Base-by-base conservation (phyloP, 2,888 invertebrate genomes). In the Drosophila silvestris region DNA sequence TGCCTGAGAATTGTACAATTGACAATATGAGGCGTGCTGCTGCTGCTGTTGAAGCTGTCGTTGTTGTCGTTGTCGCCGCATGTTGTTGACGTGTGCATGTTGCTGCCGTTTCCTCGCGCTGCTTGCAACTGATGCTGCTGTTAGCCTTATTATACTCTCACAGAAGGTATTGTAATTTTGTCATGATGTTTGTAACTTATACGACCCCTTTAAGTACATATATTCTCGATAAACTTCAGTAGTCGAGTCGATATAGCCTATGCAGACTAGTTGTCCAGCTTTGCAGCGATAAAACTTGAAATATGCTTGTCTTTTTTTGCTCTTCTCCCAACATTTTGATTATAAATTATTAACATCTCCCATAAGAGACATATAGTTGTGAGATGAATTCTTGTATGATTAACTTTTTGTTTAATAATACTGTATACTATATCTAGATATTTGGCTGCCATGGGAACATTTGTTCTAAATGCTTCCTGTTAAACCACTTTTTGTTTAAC, bases 21-120 rank as follows among this genome's bases (percentile, higher is more conserved):
- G 87, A 87, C 87, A 90, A 83, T 79, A 80, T 72, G 81, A 85
- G 80, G 80, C 90, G 78, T 82, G 75, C 72, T 73, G 68, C 62
- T 58, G 68, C 30, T 75, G 72, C 51, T 58, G 73, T 47, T 52
- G 73, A 54, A 60, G 74, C 64, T 75, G 79, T 54, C 68, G 78
- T 56, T 56, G 83, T 60, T 73, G 79, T 70, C 67, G 83, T 74
- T 70, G 74, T 71, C 76, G 81, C 90, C 90, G 74, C 85, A 90
- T 90, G 85, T 78, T 85, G 86, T 88, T 88, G 90, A 90, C 85
- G 77, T 90, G 85, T 90, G 85, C 76, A 80, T 85, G 81, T 72
- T 85, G 90, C 78, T 72, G 81, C 81, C 59, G 85, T 76, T 69
- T 47, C 16, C 26, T 47, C 26, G 47, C 75, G 67, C n/a, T 62